Conservation (phyloP, 2,113 vertebrate genomes). For the Macquaria australasica region DNA sequence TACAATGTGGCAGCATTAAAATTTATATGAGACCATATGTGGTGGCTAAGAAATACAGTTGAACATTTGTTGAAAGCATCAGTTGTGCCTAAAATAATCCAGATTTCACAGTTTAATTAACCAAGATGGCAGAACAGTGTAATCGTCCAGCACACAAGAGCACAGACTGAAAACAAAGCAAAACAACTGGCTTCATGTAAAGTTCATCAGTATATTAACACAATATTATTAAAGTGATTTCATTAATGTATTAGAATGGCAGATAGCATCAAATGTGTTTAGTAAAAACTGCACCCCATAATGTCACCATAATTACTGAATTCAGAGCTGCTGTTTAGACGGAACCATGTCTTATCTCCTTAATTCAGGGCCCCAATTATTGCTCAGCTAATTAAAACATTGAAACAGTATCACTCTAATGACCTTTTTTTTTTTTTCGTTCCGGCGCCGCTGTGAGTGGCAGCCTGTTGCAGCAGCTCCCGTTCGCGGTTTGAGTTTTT, state of each 20-base stretch:
- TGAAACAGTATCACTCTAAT: conserved; percentile 61
- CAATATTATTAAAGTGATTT: conserved; percentile 51
- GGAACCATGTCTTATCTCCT: conserved; percentile 72
- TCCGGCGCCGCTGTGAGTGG: too few relatives aligned
- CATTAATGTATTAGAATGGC: conserved; percentile 31
- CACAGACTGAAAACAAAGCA: conserved; percentile 19
- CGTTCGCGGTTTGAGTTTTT: too few relatives aligned
- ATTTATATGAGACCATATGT: not conserved
- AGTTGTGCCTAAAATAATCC: conserved; percentile 18
- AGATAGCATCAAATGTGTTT: conserved; percentile 71
- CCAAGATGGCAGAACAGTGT: conserved; percentile 29
- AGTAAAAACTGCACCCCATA: conserved; percentile 55
- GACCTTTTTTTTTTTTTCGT: too few relatives aligned
- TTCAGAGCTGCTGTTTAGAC: conserved; percentile 55
- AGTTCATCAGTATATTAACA: conserved; percentile 34
- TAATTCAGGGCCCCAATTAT: conserved; percentile 75
- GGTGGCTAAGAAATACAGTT: not conserved
- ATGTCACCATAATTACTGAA: conserved; percentile 54
- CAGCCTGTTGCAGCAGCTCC: too few relatives aligned
- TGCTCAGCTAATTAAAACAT: conserved; percentile 77
- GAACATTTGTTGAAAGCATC: conserved; percentile 23
- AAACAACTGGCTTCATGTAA: conserved; percentile 39
- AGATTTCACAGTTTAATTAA: conserved; percentile 53
- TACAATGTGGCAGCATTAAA: conserved; percentile 2
- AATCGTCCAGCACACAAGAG: conserved; percentile 28